Evolutionary conservation across 2,113 vertebrate genomes (phyloP), one percentile per base, ranked within the genome.

Genomic region (Sitta europaea): DNA sequence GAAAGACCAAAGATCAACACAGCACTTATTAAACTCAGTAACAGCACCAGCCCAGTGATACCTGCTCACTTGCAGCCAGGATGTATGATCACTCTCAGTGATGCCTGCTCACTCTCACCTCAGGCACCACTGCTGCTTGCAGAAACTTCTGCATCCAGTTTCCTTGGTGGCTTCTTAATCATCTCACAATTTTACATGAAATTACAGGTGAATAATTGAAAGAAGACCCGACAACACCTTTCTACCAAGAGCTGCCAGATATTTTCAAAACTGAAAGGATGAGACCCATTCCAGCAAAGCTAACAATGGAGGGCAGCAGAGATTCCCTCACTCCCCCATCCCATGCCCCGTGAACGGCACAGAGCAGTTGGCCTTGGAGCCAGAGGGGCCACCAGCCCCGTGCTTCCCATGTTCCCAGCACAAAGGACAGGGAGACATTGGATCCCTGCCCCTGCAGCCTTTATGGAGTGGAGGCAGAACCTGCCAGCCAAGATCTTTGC

Each of bases 371-470:
- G 67, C 35, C 27, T 36, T 43, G 12, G 22, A n/a, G 14, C 18
- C 55, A 33, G 14, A 28, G 13, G 27, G 6, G 33, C 13, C 59
- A 22, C 4, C 4, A 25, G 23, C 29, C 33, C 24, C 27, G 2
- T 12, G 12, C 16, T 55, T 24, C 17, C 51, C 6, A 0, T 4
- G 9, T 19, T 48, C 28, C 24, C 33, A 35, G 36, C 24, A 51
- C 53, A 22, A 4, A 22, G 6, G 18, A 5, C 33, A 24, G 47
- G 18, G 21, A 55, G 27, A 11, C 43, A 43, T 21, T 0, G 0
- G 35, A 25, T 10, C 36, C 35, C 31, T 65, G 31, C 19, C 29
- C 43, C 15, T 31, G 29, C 23, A 62, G 51, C 47, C 76, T 54
- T 48, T n/a, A 11, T 1, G 11, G 28, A 62, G 9, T 2, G 0